Conservation (phyloP, 1,140 invertebrate species). For the Gonioctena quinquepunctata region DNA sequence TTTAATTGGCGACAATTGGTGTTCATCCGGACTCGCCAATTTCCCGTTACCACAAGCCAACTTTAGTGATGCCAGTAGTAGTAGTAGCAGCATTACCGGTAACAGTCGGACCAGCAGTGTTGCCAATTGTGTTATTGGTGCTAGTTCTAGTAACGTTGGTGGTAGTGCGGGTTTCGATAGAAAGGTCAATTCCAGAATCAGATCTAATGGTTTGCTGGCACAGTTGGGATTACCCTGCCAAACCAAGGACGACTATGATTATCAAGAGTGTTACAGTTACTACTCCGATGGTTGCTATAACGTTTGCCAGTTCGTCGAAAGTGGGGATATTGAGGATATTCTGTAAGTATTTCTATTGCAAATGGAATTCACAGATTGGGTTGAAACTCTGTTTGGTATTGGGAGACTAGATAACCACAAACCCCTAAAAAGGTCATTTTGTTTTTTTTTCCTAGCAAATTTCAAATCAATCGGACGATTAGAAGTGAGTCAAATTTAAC, state of each 20-base stretch:
- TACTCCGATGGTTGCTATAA: conserved; percentile 62
- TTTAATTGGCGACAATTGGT: background rate
- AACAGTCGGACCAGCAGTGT: background rate
- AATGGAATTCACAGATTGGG: background rate
- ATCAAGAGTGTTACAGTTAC: conserved; percentile 67
- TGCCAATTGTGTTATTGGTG: too few species aligned
- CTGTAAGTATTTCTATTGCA: conserved; percentile 63
- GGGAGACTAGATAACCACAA: background rate
- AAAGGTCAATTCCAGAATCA: conserved; percentile 18
- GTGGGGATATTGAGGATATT: conserved; percentile 70
- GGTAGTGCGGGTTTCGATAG: conserved; percentile 1
- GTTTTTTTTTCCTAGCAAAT: too few species aligned
- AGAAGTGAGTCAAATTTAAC: too few species aligned
- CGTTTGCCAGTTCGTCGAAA: conserved; percentile 64
- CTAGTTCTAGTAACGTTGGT: too few species aligned
- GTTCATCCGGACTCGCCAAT: background rate
- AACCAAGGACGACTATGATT: conserved; percentile 61
- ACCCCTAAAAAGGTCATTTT: too few species aligned
- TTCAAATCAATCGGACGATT: too few species aligned
- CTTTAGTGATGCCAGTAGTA: background rate
- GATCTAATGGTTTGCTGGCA: conserved; percentile 39
- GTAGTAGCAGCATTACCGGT: background rate
- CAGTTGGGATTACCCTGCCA: conserved; percentile 60
- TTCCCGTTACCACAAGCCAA: background rate
- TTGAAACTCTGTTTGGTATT: background rate